Base-by-base conservation (phyloP, 1,140 invertebrate species). In the Cyphomyrmex costatus region DNA sequence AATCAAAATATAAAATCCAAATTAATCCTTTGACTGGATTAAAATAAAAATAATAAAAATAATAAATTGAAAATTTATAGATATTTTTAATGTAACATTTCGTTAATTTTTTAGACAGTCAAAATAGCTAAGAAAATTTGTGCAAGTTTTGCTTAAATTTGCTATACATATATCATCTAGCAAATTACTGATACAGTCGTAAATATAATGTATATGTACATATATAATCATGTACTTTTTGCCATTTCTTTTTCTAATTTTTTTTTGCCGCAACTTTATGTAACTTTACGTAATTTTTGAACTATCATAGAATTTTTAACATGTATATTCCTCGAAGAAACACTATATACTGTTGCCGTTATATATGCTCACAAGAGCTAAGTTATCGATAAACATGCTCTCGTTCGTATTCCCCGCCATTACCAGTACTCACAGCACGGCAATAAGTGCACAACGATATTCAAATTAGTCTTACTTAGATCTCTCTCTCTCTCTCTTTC, bases 381-480 rank as follows among this genome's bases (percentile, higher is more conserved):
- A 58, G 51, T 19, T 73, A 63, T 76, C 51, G 61, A 82, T 73
- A 77, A 86, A 68, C 87, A 36, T 56, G 51, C 70, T 74, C 68
- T 46, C 68, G 53, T 14, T n/a, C n/a, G 10, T 61, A 30, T 60
- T 86, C 71, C 70, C 42, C 58, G 66, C 58, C 78, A 90, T 89
- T 87, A 87, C 88, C 89, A 89, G 78, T 90, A 91, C 83, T 91
- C 90, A 91, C 90, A 91, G 90, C 90, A 90, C 89, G 87, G 53
- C 76, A 90, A 90, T 87, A 91, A 91, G 87, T 90, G 90, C 89
- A 91, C 90, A 88, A 90, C 80, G 71, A 89, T 90, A 88, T 68
- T 86, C 78, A 66, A 80, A 91, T 91, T 89, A 91, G 85, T 91
- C 92, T 94, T 94, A 92, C 92, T 91, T 91, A 92, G 92, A 90